phyloP scores from a whole-genome alignment of 2,113 vertebrate species.

The Corydoras sp. region DNA sequence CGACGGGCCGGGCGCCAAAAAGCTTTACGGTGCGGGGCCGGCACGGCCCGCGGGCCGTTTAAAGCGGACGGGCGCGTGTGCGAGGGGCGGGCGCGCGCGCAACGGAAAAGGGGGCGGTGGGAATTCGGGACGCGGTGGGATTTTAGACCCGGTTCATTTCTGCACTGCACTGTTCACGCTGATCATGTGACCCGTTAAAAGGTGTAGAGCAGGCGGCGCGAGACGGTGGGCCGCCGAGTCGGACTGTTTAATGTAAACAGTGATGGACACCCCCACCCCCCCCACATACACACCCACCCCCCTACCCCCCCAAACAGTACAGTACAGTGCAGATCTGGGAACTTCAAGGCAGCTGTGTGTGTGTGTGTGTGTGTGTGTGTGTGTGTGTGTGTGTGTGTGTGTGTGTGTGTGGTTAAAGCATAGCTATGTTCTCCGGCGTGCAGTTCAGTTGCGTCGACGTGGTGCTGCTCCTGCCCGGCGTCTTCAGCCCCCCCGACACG shows the following conservation, averaged over 20 bases:
- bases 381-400: not conserved
- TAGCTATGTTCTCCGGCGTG: conserved; percentile 80
- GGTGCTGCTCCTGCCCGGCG: conserved; percentile 78
- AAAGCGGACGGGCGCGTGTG: not conserved
- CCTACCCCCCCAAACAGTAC: not conserved
- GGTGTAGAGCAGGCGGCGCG: not conserved
- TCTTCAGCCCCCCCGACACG: conserved; percentile 73
- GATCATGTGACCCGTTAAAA: not conserved
- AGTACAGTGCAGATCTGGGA: conserved; percentile 6
- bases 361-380: conserved; percentile 2
- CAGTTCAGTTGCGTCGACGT: conserved; percentile 83
- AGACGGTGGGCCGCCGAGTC: too few relatives aligned
- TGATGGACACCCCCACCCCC: too few relatives aligned
- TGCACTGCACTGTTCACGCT: not conserved
- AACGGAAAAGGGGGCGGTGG: not conserved
- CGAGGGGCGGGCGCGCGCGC: too few relatives aligned
- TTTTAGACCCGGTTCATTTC: not conserved
- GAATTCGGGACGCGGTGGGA: not conserved
- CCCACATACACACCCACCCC: too few relatives aligned
- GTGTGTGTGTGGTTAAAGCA: conserved; percentile 65
- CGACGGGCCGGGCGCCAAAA: too few relatives aligned
- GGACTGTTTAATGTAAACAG: too few relatives aligned
- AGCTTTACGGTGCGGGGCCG: too few relatives aligned
- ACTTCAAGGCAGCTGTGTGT: conserved; percentile 24
- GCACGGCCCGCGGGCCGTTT: too few relatives aligned